A percentile compares a stretch with the other conserved stretches of the same genome.
These are phyloP conservation scores for Menidia menidia DNA, from an alignment of 2,797 vertebrate genomes.

Conservation along the genomic window DNA sequence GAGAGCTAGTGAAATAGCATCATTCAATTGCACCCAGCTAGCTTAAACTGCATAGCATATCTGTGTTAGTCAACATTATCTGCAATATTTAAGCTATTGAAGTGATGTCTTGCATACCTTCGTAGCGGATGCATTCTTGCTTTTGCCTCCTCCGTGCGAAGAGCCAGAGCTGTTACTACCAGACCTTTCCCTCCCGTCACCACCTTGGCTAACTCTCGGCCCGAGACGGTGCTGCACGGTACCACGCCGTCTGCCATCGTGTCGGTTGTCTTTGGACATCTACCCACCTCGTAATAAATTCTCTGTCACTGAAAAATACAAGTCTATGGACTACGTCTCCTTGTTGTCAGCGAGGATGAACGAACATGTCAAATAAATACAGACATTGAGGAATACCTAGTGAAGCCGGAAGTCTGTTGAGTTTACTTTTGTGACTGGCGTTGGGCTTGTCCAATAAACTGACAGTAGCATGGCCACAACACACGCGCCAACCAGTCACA, in stretches of 20 bases:
- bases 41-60: neutral
- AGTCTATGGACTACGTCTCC: conserved; percentile 19
- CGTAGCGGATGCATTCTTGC: conserved; percentile 75
- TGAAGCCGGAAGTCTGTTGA: conserved; percentile 66
- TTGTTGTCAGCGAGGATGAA: conserved; percentile 54
- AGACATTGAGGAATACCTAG: conserved; percentile 64
- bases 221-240: conserved; percentile 83
- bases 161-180: conserved; percentile 88
- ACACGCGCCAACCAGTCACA: conserved; percentile 49
- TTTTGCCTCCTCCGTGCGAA: conserved; percentile 86
- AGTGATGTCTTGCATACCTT: conserved; percentile 68
- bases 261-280: conserved; percentile 87
- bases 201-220: conserved; percentile 77
- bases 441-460: conserved; percentile 54
- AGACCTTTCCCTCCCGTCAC: conserved; percentile 85
- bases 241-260: conserved; percentile 84
- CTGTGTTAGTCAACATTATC: neutral
- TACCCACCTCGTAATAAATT: conserved; percentile 20
- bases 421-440: conserved; percentile 40
- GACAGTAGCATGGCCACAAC: neutral
- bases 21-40: neutral
- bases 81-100: neutral
- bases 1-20: neutral
- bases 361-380: conserved; percentile 72
- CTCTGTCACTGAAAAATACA: neutral